Percentiles rank a stretch among this genome's conserved stretches.
These are phyloP conservation scores for Dromaius novaehollandiae DNA, from an alignment of 2,113 vertebrate genomes.

Conservation along the genomic window DNA sequence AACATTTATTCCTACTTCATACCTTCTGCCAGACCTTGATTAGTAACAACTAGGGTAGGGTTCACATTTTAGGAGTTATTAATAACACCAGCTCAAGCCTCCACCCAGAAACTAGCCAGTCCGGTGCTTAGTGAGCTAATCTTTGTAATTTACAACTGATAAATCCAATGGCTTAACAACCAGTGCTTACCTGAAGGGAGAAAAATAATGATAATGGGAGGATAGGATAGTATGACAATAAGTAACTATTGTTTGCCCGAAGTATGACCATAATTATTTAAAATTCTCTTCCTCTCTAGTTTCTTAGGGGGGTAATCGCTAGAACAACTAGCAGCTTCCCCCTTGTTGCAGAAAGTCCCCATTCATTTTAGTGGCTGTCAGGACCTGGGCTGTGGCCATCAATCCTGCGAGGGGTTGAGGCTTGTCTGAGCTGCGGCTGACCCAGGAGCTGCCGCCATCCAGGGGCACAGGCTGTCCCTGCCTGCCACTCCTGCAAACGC, in stretches of 20 bases:
- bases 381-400: fast-evolving
- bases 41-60: background rate
- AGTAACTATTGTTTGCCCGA: background rate
- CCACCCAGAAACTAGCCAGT: constrained; percentile 22
- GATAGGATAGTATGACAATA: background rate
- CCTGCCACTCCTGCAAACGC: background rate
- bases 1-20: background rate
- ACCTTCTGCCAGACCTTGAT: background rate
- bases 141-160: background rate
- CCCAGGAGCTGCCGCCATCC: background rate
- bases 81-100: constrained; percentile 10
- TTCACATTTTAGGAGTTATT: constrained; percentile 2
- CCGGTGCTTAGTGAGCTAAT: background rate
- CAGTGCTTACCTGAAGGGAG: background rate
- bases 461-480: fast-evolving
- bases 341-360: background rate
- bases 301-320: background rate
- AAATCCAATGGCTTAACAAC: background rate
- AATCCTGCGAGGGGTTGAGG: fast-evolving
- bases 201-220: background rate
- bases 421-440: background rate
- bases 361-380: fast-evolving
- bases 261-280: background rate
- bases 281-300: background rate
- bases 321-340: background rate